phyloP scores from a whole-genome alignment of 2,888 invertebrate genomes.

The Limnephilus auricula region DNA sequence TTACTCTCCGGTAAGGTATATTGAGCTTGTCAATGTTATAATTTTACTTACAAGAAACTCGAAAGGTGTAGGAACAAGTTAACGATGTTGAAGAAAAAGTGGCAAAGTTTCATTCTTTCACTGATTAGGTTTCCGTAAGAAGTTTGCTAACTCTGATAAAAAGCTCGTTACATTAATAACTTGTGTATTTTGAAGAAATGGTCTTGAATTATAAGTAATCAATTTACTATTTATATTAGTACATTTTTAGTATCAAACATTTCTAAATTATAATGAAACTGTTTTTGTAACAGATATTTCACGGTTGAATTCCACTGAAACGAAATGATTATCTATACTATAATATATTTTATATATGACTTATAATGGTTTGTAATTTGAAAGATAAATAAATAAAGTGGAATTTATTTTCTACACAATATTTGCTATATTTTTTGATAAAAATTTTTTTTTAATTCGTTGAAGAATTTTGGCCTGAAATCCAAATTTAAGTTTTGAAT shows the following conservation, averaged over 20 bases:
- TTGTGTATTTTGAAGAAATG: background rate
- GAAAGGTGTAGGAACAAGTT: background rate
- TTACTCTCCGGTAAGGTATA: background rate
- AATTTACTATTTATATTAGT: background rate
- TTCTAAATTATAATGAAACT: background rate
- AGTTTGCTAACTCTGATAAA: background rate
- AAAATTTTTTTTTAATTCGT: no score
- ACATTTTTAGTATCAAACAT: background rate
- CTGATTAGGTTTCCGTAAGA: background rate
- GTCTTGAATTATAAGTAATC: background rate
- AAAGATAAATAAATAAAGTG: no score
- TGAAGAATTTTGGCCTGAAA: no score
- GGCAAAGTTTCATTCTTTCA: background rate
- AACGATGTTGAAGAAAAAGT: background rate
- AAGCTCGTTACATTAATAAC: background rate
- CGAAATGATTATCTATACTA: background rate
- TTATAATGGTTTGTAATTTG: no score
- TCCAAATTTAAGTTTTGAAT: no score
- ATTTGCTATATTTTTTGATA: no score
- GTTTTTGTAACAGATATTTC: background rate
- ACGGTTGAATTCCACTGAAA: background rate
- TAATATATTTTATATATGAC: no score
- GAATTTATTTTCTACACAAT: no score
- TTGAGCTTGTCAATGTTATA: background rate
- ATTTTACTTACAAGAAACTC: slow-evolving; percentile 9